phyloP scores from a whole-genome alignment of 2,888 invertebrate genomes.

The Galerucella calmariensis region DNA sequence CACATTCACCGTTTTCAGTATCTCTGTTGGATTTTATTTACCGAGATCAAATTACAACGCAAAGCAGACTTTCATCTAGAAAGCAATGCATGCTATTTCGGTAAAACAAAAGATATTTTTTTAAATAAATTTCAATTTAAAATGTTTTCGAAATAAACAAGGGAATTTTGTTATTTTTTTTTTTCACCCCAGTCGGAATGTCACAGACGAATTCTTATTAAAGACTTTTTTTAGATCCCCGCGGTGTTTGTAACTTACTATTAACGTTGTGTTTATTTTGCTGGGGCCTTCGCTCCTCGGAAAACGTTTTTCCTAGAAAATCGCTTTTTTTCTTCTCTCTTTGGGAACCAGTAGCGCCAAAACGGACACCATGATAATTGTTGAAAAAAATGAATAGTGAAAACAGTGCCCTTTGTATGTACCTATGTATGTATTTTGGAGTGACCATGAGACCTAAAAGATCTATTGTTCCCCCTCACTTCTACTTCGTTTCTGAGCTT shows the following conservation, averaged over 20 bases:
- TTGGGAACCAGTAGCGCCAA: too few species aligned
- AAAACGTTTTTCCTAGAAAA: not conserved
- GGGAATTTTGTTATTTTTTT: not conserved
- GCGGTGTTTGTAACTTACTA: constrained; percentile 4
- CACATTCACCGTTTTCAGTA: too few species aligned
- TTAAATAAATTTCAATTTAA: constrained; percentile 4
- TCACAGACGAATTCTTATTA: constrained; percentile 2
- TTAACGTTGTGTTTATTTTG: not conserved
- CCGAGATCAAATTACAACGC: not conserved
- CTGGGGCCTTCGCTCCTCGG: not conserved
- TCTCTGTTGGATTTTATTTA: not conserved
- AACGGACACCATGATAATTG: too few species aligned
- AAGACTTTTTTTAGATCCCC: not conserved
- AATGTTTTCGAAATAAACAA: not conserved
- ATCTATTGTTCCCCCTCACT: too few species aligned
- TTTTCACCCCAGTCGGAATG: not conserved
- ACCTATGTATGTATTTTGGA: too few species aligned
- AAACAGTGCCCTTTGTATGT: too few species aligned
- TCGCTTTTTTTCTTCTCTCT: not conserved
- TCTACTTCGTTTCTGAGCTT: too few species aligned
- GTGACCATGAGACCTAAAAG: too few species aligned
- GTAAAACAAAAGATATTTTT: not conserved
- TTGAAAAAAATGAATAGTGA: too few species aligned
- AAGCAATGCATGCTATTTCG: not conserved
- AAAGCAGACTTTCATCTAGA: not conserved